Percentiles rank a stretch among this genome's conserved stretches.
Evolutionary conservation across 2,888 invertebrate species (phyloP).

Genomic region (Agapostemon virescens): DNA sequence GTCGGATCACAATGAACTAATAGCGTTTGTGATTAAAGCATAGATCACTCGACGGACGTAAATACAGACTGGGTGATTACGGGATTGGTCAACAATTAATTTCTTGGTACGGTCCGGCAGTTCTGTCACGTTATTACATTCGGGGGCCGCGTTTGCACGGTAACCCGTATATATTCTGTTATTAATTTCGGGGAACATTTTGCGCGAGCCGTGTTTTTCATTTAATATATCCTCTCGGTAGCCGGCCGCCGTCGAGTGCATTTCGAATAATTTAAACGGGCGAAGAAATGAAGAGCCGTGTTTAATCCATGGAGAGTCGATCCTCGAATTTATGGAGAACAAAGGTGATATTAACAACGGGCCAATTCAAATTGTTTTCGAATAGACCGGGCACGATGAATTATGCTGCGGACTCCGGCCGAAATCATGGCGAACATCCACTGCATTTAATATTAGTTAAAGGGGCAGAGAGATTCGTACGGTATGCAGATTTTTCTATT

Average conservation of each 20-base stretch:
- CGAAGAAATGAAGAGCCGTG: constrained; percentile 3
- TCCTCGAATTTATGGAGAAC: background rate
- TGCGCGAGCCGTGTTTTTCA: background rate
- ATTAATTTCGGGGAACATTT: background rate
- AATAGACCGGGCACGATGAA: background rate
- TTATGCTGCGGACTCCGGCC: background rate
- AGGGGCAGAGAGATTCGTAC: too few species aligned
- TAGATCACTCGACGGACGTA: constrained; percentile 60
- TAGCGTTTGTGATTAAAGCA: constrained; percentile 68
- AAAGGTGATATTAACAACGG: background rate
- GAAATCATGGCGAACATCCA: background rate
- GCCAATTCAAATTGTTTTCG: background rate
- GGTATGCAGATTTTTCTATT: too few species aligned
- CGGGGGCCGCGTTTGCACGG: background rate
- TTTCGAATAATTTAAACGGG: background rate
- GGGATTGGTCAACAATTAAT: constrained; percentile 68
- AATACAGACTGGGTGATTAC: constrained; percentile 61
- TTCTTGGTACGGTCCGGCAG: constrained; percentile 53
- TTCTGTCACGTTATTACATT: constrained; percentile 28
- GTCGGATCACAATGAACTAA: constrained; percentile 43
- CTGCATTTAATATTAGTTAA: too few species aligned
- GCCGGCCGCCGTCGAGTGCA: background rate
- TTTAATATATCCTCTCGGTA: background rate
- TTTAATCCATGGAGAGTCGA: constrained; percentile 2
- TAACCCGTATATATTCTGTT: background rate